phyloP scores from a whole-genome alignment of 2,888 invertebrate species.

The Callinectes sapidus region DNA sequence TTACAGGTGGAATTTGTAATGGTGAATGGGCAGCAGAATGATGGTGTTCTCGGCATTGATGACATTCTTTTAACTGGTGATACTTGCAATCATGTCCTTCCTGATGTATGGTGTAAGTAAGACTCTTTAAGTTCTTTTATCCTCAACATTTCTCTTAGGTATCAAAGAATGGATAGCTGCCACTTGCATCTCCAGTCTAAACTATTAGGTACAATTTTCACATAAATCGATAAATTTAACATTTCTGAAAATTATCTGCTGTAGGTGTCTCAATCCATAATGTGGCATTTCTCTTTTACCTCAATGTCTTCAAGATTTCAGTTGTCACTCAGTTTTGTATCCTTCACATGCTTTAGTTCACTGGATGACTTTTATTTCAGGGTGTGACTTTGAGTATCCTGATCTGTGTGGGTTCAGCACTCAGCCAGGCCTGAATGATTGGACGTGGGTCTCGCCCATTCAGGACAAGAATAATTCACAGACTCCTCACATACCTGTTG shows the following conservation, averaged over 20 bases:
- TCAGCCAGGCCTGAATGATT: constrained; percentile 18
- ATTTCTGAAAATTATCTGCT: neutral
- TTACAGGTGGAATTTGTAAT: constrained; percentile 50
- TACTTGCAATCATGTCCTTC: constrained; percentile 33
- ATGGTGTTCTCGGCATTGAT: constrained; percentile 45
- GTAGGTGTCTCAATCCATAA: neutral
- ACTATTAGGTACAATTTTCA: neutral
- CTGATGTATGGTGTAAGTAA: neutral
- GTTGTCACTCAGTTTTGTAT: neutral
- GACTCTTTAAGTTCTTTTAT: neutral
- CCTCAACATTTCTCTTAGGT: neutral
- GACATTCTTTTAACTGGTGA: constrained; percentile 26
- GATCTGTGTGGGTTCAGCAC: constrained; percentile 42
- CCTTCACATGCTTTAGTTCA: neutral
- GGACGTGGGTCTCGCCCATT: constrained; percentile 49
- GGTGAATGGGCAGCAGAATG: neutral
- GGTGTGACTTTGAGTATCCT: constrained; percentile 55
- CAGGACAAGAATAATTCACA: neutral
- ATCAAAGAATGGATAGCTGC: neutral
- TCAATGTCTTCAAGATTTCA: neutral
- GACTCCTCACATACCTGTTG: constrained; percentile 37
- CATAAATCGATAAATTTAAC: neutral
- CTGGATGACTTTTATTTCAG: constrained; percentile 35
- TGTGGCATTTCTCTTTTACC: neutral
- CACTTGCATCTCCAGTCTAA: neutral